These are phyloP conservation scores for Urophycis tenuis DNA, from an alignment of 2,797 vertebrate genomes.

Conservation along the genomic window DNA sequence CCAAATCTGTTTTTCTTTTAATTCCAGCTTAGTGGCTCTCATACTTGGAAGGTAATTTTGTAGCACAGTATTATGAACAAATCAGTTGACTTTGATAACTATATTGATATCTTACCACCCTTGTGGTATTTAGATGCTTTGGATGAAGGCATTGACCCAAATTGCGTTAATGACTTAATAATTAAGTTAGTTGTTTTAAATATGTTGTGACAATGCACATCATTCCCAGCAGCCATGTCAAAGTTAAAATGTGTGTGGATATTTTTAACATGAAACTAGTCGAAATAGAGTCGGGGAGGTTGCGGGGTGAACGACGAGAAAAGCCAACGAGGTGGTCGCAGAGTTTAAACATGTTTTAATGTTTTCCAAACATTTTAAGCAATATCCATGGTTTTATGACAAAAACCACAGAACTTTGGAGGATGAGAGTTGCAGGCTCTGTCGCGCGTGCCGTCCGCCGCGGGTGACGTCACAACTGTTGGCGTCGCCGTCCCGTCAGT, in stretches of 20 bases:
- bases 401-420: not conserved
- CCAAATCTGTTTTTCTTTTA: not conserved
- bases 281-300: not conserved
- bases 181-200: not conserved
- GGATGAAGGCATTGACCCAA: not conserved
- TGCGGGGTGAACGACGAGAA: not conserved
- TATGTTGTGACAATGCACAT: not conserved
- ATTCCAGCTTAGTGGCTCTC: not conserved
- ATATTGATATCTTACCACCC: no score
- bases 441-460: no score
- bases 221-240: not conserved
- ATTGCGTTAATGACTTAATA: not conserved
- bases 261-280: not conserved
- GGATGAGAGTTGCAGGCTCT: not conserved
- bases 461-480: no score
- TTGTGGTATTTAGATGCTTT: not conserved
- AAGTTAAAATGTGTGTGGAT: not conserved
- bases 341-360: slow-evolving; percentile 1
- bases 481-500: no score
- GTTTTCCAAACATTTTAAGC: not conserved
- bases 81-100: no score
- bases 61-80: no score
- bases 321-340: not conserved
- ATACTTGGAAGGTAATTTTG: no score
- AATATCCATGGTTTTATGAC: not conserved